These are phyloP conservation scores for Percina caprodes DNA, from an alignment of 2,113 vertebrate species.

Conservation along the genomic window DNA sequence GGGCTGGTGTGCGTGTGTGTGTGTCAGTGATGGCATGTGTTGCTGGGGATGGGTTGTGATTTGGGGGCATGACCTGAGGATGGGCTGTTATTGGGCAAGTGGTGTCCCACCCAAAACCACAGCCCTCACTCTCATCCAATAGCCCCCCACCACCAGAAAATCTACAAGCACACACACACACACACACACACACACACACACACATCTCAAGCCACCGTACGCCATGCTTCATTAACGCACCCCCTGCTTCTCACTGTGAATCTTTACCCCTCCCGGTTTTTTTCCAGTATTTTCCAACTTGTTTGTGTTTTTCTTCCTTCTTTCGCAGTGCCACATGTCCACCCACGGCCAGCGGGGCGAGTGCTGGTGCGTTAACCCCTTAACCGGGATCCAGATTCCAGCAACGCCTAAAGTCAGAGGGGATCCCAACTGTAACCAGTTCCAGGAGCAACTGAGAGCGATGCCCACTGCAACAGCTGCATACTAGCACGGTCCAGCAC, in stretches of 20 bases:
- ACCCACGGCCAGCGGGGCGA: constrained; percentile 95
- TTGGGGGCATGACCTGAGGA: constrained; percentile 74
- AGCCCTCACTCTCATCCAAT: constrained; percentile 67
- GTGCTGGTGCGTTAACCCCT: constrained; percentile 96
- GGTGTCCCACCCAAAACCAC: constrained; percentile 67
- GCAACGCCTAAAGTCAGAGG: constrained; percentile 90
- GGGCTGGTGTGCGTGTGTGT: constrained; percentile 54
- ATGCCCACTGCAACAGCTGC: constrained; percentile 35
- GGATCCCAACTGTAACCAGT: constrained; percentile 94
- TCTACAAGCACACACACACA: constrained; percentile 13
- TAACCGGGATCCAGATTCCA: constrained; percentile 90
- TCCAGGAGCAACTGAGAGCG: constrained; percentile 80
- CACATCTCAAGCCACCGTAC: constrained; percentile 48
- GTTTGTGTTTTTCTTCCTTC: constrained; percentile 70
- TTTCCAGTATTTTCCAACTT: constrained; percentile 60
- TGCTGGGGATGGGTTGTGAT: constrained; percentile 44
- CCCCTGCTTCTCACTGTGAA: constrained; percentile 67
- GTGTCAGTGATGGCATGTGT: constrained; percentile 61
- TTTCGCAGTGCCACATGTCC: constrained; percentile 95
- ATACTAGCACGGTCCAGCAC: constrained; percentile 4
- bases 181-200: constrained; percentile 22
- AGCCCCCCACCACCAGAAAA: constrained; percentile 31
- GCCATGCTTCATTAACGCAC: constrained; percentile 72
- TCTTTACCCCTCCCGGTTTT: constrained; percentile 46
- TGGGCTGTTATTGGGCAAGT: constrained; percentile 73